Evolutionary conservation across 2,797 vertebrate species (phyloP).

Genomic region (Paedocypris micromegethes): DNA sequence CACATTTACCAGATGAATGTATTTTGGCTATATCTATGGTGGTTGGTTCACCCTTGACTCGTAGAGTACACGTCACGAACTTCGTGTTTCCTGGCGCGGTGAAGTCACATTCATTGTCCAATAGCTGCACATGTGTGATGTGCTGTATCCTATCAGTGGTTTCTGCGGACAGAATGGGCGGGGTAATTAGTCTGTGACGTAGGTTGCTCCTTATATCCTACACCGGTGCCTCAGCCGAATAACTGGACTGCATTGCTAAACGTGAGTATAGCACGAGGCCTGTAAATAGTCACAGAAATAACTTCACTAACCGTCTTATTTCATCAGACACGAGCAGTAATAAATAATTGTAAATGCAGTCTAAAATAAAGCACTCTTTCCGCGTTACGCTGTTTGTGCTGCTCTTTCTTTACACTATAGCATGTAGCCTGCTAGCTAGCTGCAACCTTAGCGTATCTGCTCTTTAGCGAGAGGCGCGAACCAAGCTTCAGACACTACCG

Average conservation of each 20-base stretch:
- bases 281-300: background rate
- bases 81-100: conserved; percentile 9
- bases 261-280: conserved; percentile 45
- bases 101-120: conserved; percentile 44
- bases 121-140: conserved; percentile 13
- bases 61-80: conserved; percentile 14
- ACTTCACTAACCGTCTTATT: conserved; percentile 18
- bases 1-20: no score
- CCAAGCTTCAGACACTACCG: conserved; percentile 3
- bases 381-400: background rate
- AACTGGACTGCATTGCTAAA: conserved; percentile 47
- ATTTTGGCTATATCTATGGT: no score
- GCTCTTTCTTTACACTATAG: background rate
- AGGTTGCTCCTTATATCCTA: conserved; percentile 50
- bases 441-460: conserved; percentile 33
- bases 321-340: background rate
- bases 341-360: background rate
- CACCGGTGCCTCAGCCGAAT: conserved; percentile 45
- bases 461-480: conserved; percentile 18
- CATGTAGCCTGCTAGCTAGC: conserved; percentile 32
- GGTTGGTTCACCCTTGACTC: conserved; percentile 37
- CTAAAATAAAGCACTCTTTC: background rate
- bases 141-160: conserved; percentile 51
- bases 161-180: conserved; percentile 45
- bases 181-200: conserved; percentile 50